Evolutionary conservation across 2,888 invertebrate species (phyloP), one percentile per base, ranked within the genome.

Genomic region (Syrphus vitripennis): DNA sequence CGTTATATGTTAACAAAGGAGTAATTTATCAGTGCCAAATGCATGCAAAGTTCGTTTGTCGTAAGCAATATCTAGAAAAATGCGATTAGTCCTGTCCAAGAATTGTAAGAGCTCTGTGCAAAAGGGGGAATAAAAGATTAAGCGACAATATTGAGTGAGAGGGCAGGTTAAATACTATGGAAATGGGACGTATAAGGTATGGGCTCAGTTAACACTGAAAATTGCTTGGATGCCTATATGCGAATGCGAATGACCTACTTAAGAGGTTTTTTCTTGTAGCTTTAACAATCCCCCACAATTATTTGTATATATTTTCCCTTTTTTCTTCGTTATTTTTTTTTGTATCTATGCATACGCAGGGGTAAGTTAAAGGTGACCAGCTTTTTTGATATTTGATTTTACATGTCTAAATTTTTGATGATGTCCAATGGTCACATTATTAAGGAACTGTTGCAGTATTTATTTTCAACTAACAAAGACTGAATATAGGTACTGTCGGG

Each of bases 241-340:
- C 83, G 70, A 76, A 84, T 84, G 84, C 84, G 84, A 84, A 84
- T 84, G 84, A 84, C 84, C 84, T 59, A 84, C 65, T 84, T 80
- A 84, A 84, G 67, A 67, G 80, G 71, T 29, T 57, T 40, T 79
- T 71, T 24, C 50, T 71, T 70, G 34, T 31, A 21, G 10, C 59
- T 40, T n/a, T 48, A 26, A 31, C 55, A 71, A 50, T 40, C 77
- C 48, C 50, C 31, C 57, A 31, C 65, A 71, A 59, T 69, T 74
- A 78, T 84, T 80, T 63, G 31, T 69, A n/a, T n/a, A n/a, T n/a
- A 42, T 59, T 24, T 59, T 34, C 21, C 24, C 19, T 50, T 72
- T 61, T 65, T 26, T 65, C 65, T 37, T 55, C n/a, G n/a, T n/a
- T n/a, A n/a, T 31, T 48, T 12, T 71, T 40, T 48, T 61, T 61